Percentiles rank a stretch among this genome's conserved stretches.
phyloP scores from a whole-genome alignment of 1,140 invertebrate species.

The Potamilus streckersoni region DNA sequence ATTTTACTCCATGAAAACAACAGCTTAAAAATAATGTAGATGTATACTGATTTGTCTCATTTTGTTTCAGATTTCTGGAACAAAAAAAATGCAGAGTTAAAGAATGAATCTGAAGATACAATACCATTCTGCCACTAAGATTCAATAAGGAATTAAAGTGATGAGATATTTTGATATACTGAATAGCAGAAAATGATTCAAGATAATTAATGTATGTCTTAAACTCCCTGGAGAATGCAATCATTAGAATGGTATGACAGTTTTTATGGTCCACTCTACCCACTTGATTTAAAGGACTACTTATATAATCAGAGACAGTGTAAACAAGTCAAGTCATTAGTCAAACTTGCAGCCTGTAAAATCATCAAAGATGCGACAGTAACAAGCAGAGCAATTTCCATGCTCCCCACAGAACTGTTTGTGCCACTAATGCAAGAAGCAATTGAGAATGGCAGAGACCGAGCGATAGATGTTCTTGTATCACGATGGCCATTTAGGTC shows the following conservation, averaged over 20 bases:
- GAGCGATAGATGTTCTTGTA: conserved; percentile 26
- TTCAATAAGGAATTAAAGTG: too few species aligned
- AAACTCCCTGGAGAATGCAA: conserved; percentile 8
- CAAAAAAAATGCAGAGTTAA: too few species aligned
- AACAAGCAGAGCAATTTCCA: conserved; percentile 12
- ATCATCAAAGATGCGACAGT: conserved; percentile 19
- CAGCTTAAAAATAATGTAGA: too few species aligned
- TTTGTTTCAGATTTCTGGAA: too few species aligned
- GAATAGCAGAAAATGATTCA: too few species aligned
- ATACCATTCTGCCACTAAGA: too few species aligned
- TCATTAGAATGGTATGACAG: conserved; percentile 24
- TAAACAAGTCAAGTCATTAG: conserved; percentile 12
- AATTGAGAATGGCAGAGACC: conserved; percentile 12
- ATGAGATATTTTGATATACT: too few species aligned
- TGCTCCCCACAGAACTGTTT: conserved; percentile 23
- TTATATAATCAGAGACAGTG: background rate
- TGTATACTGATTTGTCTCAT: too few species aligned
- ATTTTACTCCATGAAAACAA: too few species aligned
- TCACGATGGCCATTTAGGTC: conserved; percentile 21
- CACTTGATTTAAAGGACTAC: conserved; percentile 13
- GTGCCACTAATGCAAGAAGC: conserved; percentile 24
- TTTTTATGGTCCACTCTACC: conserved; percentile 22
- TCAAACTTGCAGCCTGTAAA: conserved; percentile 13
- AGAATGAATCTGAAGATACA: too few species aligned
- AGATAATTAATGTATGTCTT: too few species aligned